phyloP scores from a whole-genome alignment of 1,140 invertebrate species.

The Temnothorax nylanderi region DNA sequence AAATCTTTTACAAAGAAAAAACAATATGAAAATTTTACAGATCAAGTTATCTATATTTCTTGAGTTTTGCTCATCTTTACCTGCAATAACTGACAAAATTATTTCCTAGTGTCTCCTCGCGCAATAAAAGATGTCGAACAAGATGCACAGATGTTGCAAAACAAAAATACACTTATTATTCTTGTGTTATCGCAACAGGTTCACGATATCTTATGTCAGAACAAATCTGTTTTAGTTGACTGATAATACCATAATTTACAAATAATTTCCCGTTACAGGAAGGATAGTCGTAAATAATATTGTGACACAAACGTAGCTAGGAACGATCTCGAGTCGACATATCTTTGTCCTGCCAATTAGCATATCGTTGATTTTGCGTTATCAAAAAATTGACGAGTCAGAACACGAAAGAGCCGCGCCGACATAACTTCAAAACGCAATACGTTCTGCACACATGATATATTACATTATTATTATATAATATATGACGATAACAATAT shows the following conservation, averaged over 20 bases:
- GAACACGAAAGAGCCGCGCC: not conserved
- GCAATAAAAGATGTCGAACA: slow-evolving; percentile 17
- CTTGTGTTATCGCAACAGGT: not conserved
- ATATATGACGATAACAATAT: not conserved
- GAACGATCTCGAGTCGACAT: not conserved
- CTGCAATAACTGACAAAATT: not conserved
- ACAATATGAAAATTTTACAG: not conserved
- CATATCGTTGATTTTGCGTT: slow-evolving; percentile 5
- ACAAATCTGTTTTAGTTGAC: not conserved
- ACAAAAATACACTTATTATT: not conserved
- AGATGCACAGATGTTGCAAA: not conserved
- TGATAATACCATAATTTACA: not conserved
- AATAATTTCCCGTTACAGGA: not conserved
- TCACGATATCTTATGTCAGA: not conserved
- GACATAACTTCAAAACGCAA: not conserved
- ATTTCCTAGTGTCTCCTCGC: not conserved
- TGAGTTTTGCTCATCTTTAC: not conserved
- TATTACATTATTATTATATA: not conserved
- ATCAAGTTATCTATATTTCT: not conserved
- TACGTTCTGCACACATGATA: not conserved
- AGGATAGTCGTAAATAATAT: not conserved
- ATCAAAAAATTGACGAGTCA: slow-evolving; percentile 3
- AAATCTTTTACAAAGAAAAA: not conserved
- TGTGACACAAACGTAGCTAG: not conserved
- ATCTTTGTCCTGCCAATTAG: slow-evolving; percentile 5